Conservation (phyloP, 1,140 invertebrate species). For the Zaprionus gabonicus region DNA sequence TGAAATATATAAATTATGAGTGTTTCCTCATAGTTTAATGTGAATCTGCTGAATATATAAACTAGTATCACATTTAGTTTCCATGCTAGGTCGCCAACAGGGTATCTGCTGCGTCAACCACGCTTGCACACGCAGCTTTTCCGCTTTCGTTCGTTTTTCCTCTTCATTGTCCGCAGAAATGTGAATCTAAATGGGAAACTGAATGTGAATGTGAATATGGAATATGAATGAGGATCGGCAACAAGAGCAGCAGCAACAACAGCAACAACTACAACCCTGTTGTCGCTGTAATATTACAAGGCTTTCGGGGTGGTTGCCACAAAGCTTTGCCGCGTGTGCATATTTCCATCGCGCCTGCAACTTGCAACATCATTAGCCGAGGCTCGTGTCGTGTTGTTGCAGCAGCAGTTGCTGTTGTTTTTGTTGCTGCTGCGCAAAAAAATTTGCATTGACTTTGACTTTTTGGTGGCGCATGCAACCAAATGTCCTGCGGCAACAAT, state of each 20-base stretch:
- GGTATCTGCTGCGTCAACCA: not conserved
- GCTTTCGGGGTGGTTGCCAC: constrained; percentile 8
- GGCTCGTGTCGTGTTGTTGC: constrained; percentile 16
- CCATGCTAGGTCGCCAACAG: not conserved
- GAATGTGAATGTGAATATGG: constrained; percentile 21
- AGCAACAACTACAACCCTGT: constrained; percentile 27
- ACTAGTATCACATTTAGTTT: too few relatives aligned
- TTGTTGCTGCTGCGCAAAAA: constrained; percentile 11
- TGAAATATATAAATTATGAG: too few relatives aligned
- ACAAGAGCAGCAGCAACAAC: not conserved
- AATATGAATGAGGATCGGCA: constrained; percentile 15
- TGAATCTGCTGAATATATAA: too few relatives aligned
- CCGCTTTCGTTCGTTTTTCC: constrained; percentile 6
- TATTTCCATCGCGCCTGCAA: constrained; percentile 29
- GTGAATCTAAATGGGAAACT: constrained; percentile 3
- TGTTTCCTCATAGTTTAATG: too few relatives aligned
- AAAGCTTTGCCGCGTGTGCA: constrained; percentile 44
- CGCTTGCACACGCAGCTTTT: not conserved
- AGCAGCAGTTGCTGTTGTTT: not conserved
- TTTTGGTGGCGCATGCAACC: constrained; percentile 22
- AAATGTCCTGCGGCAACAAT: constrained; percentile 1
- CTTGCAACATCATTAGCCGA: constrained; percentile 37
- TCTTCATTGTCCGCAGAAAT: constrained; percentile 35
- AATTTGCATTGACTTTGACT: constrained; percentile 49
- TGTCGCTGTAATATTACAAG: constrained; percentile 27